Base-by-base conservation (phyloP, 2,113 vertebrate genomes). In the Hoplias malabaricus region DNA sequence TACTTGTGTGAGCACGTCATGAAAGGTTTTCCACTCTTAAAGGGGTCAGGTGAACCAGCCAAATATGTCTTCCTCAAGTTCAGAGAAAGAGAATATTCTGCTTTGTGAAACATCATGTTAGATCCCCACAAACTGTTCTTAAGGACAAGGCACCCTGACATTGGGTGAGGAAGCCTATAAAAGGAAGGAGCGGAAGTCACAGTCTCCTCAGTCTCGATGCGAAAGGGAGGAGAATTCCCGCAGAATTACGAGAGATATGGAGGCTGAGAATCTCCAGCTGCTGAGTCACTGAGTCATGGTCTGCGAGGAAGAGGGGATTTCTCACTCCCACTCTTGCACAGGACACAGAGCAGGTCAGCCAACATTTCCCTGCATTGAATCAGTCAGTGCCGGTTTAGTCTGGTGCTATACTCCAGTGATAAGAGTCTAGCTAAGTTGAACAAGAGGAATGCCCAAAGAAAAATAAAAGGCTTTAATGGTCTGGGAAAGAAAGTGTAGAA, bases 231-330 rank as follows among this genome's bases (percentile, higher is more conserved):
- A 75, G 14, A 27, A 33, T 33, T 56, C 63, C 48, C 63, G 31
- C 12, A 11, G 46, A 70, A 34, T 27, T 78, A n/a, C 62, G 42
- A 46, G 54, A 63, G 62, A 71, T 71, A 36, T 9, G 6, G 46
- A n/a, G 14, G 19, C 36, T 81, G 80, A 81, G 34, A 73, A 36
- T 16, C 43, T 38, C 38, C 80, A 81, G 80, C 80, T 77, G 80
- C 74, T 77, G 62, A 69, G 33, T 81, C 50, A 68, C 25, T 81
- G 75, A 77, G 68, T 77, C 80, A 81, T 38, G 21, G 21, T 40
- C 73, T 65, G 34, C 12, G 70, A 57, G 69, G 53, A 73, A 13
- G 53, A 46, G 59, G 31, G 61, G 34, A 62, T 40, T 42, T 42
- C 31, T 75, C 38, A 50, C 57, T 54, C 67, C 56, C 42, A 14